phyloP scores from a whole-genome alignment of 2,113 vertebrate species.

The Colinus virginianus region DNA sequence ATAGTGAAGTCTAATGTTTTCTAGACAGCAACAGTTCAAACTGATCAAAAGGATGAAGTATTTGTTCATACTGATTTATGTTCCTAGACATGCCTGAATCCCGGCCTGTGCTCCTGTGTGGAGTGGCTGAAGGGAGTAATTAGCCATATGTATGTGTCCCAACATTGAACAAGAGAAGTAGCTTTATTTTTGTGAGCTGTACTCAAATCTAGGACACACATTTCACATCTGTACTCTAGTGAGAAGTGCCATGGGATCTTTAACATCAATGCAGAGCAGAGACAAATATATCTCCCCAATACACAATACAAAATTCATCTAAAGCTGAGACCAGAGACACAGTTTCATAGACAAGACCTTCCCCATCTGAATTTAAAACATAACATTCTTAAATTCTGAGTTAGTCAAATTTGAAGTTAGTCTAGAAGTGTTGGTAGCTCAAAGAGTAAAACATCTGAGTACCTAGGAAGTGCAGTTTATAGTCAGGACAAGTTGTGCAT shows the following conservation, averaged over 20 bases:
- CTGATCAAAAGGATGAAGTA: neutral
- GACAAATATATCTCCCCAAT: neutral
- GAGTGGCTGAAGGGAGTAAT: neutral
- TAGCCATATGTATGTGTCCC: neutral
- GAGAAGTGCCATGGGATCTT: conserved; percentile 56
- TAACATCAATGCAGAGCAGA: conserved; percentile 44
- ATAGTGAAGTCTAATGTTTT: neutral
- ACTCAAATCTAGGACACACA: neutral
- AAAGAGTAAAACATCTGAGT: neutral
- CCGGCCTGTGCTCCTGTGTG: neutral
- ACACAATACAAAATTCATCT: neutral
- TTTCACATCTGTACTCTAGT: neutral
- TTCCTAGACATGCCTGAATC: neutral
- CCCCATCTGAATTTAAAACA: neutral
- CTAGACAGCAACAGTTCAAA: neutral
- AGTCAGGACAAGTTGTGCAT: neutral
- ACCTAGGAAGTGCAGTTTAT: neutral
- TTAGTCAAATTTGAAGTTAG: neutral
- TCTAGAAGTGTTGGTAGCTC: neutral
- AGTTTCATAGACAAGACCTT: neutral
- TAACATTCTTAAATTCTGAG: neutral
- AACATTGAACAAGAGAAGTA: neutral
- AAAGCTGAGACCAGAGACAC: neutral
- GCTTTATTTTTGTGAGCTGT: neutral
- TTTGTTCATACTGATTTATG: neutral